Evolutionary conservation across 2,888 invertebrate species (phyloP), one percentile per base, ranked within the genome.

Genomic region (Yponomeuta plumbellus): DNA sequence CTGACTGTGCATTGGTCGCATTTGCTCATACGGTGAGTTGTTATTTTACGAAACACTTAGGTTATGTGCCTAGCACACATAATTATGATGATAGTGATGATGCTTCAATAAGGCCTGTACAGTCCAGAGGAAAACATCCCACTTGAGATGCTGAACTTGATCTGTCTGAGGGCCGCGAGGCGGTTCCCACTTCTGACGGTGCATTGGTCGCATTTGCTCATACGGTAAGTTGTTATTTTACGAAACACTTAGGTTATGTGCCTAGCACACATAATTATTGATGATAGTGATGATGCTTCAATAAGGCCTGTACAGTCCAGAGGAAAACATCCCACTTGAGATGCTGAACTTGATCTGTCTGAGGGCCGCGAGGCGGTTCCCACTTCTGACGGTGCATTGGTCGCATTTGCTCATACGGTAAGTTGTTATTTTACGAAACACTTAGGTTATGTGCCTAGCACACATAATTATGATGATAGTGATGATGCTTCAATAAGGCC

Each of bases 1-100:
- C 82, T 97, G 62, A 94, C 94, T 4, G 92, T 95, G 66, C 94
- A 96, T 72, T 97, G 96, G 96, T 94, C 94, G 66, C 95, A 96
- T 81, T 84, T 97, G 58, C 88, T 97, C 72, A 94, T 94, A 68
- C 78, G 86, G 86, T 86, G 70, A 57, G 57, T 20, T 34, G 4
- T 3, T 56, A 11, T 17, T 57, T n/a, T 44, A n/a, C 44, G 89
- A 88, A 73, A 88, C 71, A 22, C 79, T 92, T 91, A 0, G 39
- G 39, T 39, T 39, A 8, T 39, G 5, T 39, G n/a, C n/a, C n/a
- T n/a, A n/a, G n/a, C n/a, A n/a, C n/a, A n/a, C n/a, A n/a, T n/a
- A n/a, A n/a, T n/a, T n/a, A n/a, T n/a, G n/a, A n/a, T n/a, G n/a
- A n/a, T n/a, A n/a, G n/a, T n/a, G n/a, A n/a, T n/a, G n/a, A n/a